phyloP scores from a whole-genome alignment of 2,113 vertebrate genomes.

The Cynocephalus volans region DNA sequence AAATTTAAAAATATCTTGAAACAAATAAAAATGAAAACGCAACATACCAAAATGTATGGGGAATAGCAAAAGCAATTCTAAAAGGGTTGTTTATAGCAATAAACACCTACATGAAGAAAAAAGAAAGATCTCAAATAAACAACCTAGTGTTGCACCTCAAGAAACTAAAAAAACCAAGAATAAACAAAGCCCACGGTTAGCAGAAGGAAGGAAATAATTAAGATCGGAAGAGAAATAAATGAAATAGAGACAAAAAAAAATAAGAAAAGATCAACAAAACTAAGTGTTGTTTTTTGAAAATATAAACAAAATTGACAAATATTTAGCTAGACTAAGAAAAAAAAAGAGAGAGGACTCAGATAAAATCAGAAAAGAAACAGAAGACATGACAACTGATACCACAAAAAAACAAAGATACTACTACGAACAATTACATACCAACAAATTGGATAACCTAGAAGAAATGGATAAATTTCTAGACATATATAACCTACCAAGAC shows the following conservation, averaged over 20 bases:
- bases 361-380: not conserved
- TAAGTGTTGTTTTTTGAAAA: not conserved
- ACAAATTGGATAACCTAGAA: not conserved
- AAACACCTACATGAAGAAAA: not conserved
- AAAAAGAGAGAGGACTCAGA: not conserved
- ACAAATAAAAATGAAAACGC: not conserved
- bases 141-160: not conserved
- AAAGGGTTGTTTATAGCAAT: not conserved
- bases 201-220: not conserved
- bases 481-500: not conserved
- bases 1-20: not conserved
- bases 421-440: not conserved
- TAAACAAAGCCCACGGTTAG: not conserved
- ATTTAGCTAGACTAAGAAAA: not conserved
- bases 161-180: not conserved
- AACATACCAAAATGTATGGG: not conserved
- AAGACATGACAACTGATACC: not conserved
- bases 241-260: not conserved
- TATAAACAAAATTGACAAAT: not conserved
- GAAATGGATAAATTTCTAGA: not conserved
- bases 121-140: not conserved
- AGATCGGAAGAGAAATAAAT: not conserved
- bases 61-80: not conserved
- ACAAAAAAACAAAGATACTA: not conserved
- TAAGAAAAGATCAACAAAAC: not conserved